These are phyloP conservation scores for Criorhina ranunculi DNA, from an alignment of 2,888 invertebrate species.

Conservation along the genomic window DNA sequence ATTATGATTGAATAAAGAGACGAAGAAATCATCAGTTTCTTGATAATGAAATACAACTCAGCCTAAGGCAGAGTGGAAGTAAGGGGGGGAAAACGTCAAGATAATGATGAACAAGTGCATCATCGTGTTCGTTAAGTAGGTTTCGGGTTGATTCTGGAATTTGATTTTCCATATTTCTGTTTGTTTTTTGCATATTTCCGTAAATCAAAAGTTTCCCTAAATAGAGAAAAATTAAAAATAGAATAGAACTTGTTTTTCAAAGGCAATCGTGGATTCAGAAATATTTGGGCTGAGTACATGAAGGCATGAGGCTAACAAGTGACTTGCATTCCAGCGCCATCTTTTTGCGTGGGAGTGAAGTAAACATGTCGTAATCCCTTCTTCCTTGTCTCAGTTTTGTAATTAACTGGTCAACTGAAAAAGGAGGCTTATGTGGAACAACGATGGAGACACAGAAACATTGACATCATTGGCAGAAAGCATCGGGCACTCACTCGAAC, in stretches of 20 bases:
- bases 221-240: slow-evolving; percentile 26
- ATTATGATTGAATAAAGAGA: slow-evolving; percentile 23
- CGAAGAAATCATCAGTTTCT: slow-evolving; percentile 9
- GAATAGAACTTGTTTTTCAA: slow-evolving; percentile 6
- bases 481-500: no score
- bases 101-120: slow-evolving; percentile 31
- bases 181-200: slow-evolving; percentile 33
- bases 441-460: no score
- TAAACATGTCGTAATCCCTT: background rate
- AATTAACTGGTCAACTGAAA: background rate
- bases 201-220: slow-evolving; percentile 6
- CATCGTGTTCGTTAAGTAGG: slow-evolving; percentile 14
- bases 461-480: no score
- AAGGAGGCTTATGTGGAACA: no score
- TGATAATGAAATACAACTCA: slow-evolving; percentile 29
- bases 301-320: background rate
- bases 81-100: background rate
- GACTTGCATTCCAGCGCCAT: slow-evolving; percentile 13
- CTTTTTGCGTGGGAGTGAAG: background rate
- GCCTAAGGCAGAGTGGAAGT: background rate
- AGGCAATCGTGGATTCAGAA: slow-evolving; percentile 5
- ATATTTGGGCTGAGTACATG: background rate
- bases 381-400: background rate
- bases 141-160: slow-evolving; percentile 14
- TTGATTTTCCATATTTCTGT: slow-evolving; percentile 24